These are phyloP conservation scores for Muschampia plurimacula DNA, from an alignment of 2,888 invertebrate species.

Conservation along the genomic window DNA sequence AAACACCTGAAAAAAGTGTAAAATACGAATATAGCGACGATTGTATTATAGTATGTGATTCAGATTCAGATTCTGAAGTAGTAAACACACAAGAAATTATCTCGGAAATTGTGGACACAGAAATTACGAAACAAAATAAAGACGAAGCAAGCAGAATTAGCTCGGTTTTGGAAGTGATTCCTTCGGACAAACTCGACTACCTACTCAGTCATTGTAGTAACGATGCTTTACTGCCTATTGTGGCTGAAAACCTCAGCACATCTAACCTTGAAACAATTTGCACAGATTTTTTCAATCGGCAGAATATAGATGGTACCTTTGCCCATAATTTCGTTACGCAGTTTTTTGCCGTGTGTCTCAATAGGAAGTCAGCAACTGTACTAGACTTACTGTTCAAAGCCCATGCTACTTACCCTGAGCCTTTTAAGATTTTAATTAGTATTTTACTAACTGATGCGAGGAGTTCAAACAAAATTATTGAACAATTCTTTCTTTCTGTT, in stretches of 20 bases:
- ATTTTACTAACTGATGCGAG: conserved; percentile 55
- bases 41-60: background rate
- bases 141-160: background rate
- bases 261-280: conserved; percentile 56
- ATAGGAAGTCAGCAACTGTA: conserved; percentile 48
- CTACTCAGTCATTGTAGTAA: background rate
- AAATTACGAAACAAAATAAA: background rate
- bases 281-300: conserved; percentile 53
- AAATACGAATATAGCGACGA: background rate
- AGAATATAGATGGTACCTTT: background rate
- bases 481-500: conserved; percentile 57
- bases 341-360: conserved; percentile 59
- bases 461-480: conserved; percentile 56
- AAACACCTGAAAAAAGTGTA: background rate
- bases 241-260: conserved; percentile 53
- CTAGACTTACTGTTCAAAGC: conserved; percentile 61
- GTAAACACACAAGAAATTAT: conserved; percentile 5
- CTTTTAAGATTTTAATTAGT: conserved; percentile 54
- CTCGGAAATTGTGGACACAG: background rate
- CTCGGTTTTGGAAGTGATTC: background rate
- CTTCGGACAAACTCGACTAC: conserved; percentile 3
- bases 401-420: conserved; percentile 48
- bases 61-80: background rate
- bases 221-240: background rate
- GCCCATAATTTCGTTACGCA: conserved; percentile 49